Percentiles rank a stretch among this genome's conserved stretches.
Conservation (phyloP, 2,888 invertebrate species). For the Tachina lurida region DNA sequence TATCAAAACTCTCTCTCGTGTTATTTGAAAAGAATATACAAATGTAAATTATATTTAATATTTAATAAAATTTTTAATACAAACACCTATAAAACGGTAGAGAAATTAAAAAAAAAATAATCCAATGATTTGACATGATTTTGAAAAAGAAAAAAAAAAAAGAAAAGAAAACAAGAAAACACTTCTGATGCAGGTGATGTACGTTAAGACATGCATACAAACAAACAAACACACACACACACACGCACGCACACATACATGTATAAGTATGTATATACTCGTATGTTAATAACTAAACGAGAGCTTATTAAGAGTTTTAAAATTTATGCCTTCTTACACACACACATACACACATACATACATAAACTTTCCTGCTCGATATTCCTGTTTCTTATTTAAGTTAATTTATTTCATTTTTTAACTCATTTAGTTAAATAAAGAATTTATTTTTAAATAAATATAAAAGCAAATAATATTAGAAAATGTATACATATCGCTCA, state of each 20-base stretch:
- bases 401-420: constrained; percentile 38
- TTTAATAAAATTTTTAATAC: constrained; percentile 71
- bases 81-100: constrained; percentile 68
- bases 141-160: not conserved
- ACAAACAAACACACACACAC: not conserved
- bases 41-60: constrained; percentile 68
- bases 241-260: no score
- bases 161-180: not conserved
- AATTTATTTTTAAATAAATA: constrained; percentile 55
- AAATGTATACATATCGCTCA: not conserved
- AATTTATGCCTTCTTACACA: constrained; percentile 5
- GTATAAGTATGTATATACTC: not conserved
- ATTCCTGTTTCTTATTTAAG: constrained; percentile 76
- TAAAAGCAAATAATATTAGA: not conserved
- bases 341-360: constrained; percentile 12
- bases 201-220: not conserved
- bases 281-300: not conserved
- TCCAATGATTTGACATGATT: not conserved
- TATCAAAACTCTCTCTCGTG: constrained; percentile 71
- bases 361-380: constrained; percentile 73
- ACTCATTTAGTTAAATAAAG: constrained; percentile 71
- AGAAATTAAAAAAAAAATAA: constrained; percentile 10
- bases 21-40: constrained; percentile 64
- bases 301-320: constrained; percentile 23
- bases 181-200: constrained; percentile 2